Evolutionary conservation across 2,888 invertebrate species (phyloP).

Genomic region (Idaea biselata): DNA sequence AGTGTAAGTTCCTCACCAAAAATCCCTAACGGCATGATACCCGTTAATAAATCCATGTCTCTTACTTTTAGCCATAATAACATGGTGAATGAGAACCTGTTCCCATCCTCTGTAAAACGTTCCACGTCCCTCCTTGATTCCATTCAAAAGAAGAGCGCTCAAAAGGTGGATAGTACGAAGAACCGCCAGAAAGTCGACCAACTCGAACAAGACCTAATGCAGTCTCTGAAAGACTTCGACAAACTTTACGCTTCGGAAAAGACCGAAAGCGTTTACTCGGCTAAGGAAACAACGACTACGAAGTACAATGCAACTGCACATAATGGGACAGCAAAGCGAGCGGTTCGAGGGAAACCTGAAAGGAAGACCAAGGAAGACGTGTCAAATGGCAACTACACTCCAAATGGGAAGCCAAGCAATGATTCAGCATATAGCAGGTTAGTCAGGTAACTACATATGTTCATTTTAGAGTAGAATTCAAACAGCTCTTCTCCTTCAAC

Average conservation of each 20-base stretch:
- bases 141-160: conserved; percentile 64
- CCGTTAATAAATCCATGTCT: conserved; percentile 78
- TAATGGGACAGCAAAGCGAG: conserved; percentile 56
- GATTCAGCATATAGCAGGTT: conserved; percentile 95
- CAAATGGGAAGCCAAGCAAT: conserved; percentile 65
- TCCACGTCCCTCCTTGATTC: conserved; percentile 80
- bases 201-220: conserved; percentile 74
- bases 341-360: conserved; percentile 51
- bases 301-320: conserved; percentile 40
- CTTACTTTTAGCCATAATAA: conserved; percentile 81
- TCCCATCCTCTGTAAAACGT: conserved; percentile 77
- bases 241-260: conserved; percentile 71
- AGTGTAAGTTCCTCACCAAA: conserved; percentile 63
- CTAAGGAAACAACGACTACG: conserved; percentile 44
- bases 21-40: conserved; percentile 59
- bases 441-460: conserved; percentile 65
- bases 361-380: conserved; percentile 56
- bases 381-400: conserved; percentile 64
- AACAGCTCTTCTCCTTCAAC: not conserved
- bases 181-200: conserved; percentile 71
- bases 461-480: conserved; percentile 8
- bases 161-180: conserved; percentile 59
- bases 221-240: conserved; percentile 75
- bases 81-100: conserved; percentile 68
- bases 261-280: conserved; percentile 40